Evolutionary conservation across 2,797 vertebrate species (phyloP), one percentile per base, ranked within the genome.

Genomic region (Dryobates pubescens): DNA sequence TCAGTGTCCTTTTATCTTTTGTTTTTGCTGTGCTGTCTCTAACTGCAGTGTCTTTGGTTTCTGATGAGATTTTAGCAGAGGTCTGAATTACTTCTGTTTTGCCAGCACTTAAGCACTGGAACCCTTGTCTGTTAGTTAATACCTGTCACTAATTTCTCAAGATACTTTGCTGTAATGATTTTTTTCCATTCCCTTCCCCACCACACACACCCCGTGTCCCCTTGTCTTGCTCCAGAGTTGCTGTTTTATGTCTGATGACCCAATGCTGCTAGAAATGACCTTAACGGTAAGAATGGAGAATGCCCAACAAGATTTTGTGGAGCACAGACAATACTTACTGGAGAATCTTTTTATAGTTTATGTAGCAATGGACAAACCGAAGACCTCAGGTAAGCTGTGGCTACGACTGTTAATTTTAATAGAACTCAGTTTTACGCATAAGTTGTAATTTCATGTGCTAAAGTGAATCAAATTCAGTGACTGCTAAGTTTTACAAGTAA

Each of bases 321-420:
- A 99, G 94, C 98, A 98, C 96, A 98, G 99, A 96, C 98, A 98
- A 74, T 99, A 99, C 75, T 97, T 99, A 96, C 97, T 99, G 94
- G 99, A 99, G 98, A 99, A 99, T 97, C 98, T 99, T 94, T 97
- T 98, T 97, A 97, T 99, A 96, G 98, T 99, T 96, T 98, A 99
- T 93, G 97, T 99, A 95, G 97, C 98, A 93, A 96, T 98, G 71
- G 96, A 98, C 78, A 97, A 96, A 90, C 97, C 93, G 70, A 97
- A 97, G 93, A 92, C 92, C 89, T 96, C 96, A 49, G 97, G 98
- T 98, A 97, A 97, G 97, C 87, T 30, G 56, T 62, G 59, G 49
- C 62, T 58, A 24, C 23, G 8, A 29, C 69, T 90, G 30, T 73
- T 51, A 79, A 51, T 47, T 90, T 20, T 61, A 54, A 63, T 74